These are phyloP conservation scores for Semnornis frantzii DNA, from an alignment of 2,113 vertebrate species.

Conservation along the genomic window DNA sequence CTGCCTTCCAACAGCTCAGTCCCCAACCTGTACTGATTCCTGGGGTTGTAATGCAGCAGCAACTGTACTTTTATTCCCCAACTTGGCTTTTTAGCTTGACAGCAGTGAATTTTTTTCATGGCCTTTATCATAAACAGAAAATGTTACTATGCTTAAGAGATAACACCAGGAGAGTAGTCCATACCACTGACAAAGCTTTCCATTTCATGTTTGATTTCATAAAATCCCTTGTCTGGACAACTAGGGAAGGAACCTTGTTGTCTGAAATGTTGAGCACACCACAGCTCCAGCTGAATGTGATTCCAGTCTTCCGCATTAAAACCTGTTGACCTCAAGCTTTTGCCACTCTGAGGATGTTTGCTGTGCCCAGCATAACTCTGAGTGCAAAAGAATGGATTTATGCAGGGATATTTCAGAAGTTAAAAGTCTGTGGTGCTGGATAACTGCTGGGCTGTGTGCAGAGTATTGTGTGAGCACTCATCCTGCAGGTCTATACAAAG, in stretches of 20 bases:
- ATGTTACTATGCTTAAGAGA: background rate
- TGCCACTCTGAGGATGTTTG: background rate
- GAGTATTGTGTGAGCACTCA: rapidly evolving
- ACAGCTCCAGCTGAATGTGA: background rate
- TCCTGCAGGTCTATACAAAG: background rate
- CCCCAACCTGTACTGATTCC: too few species aligned
- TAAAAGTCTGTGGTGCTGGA: background rate
- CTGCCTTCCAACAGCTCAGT: too few species aligned
- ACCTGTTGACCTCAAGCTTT: background rate
- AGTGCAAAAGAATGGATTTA: background rate
- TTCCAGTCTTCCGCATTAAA: background rate
- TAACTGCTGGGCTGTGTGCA: background rate
- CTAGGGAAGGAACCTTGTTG: background rate
- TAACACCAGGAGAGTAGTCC: background rate
- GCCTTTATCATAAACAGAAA: background rate
- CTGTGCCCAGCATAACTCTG: background rate
- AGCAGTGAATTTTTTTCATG: background rate
- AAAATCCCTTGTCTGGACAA: background rate
- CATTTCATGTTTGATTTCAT: background rate
- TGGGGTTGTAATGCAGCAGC: background rate
- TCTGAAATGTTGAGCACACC: background rate
- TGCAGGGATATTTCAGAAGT: background rate
- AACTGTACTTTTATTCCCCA: background rate
- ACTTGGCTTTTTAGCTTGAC: background rate
- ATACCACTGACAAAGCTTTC: background rate